Base-by-base conservation (phyloP, 2,888 invertebrate genomes). In the Coelinius sp. region DNA sequence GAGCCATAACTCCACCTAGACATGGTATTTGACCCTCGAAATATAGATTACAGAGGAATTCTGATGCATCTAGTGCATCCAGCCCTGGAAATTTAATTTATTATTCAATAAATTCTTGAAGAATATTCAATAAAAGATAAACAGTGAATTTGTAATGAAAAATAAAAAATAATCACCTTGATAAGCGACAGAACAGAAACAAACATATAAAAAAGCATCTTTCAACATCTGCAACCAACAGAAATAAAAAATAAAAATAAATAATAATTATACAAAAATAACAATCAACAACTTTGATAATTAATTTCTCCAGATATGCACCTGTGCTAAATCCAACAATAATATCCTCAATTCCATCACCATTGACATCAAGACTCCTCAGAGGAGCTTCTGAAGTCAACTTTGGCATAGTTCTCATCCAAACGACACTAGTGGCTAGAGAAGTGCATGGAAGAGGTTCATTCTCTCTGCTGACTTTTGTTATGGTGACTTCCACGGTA, bases 281-380 rank as follows among this genome's bases (percentile, higher is more conserved):
- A 68, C 20, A 46, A 27, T 38, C 46, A 38, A 73, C 52, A 59
- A 64, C 46, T 35, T 31, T 49, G 22, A 8, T 66, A 64, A 38
- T 31, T 17, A 69, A 70, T 59, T 17, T 65, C 44, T 7, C n/a
- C 12, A 44, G 20, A 56, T 62, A 66, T 74, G 76, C 84, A 93
- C 94, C 93, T 84, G 94, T 94, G 68, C 93, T 94, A 87, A 93
- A 95, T 74, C 94, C 95, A 75, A 95, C 90, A 68, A 95, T 90
- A 24, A 94, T 89, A 86, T 95, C 95, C 64, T 92, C 90, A 8
- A 92, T 84, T 17, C 91, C 91, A 88, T 95, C 95, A 2, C 89
- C 88, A 87, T 95, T 93, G 0, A 94, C 90, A 86, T 95, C 94
- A 24, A 91, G 89, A 73, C 92, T 89, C 77, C 94, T 89, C 75